Evolutionary conservation across 2,888 invertebrate genomes (phyloP).

Genomic region (Arrhopalites spinosus): DNA sequence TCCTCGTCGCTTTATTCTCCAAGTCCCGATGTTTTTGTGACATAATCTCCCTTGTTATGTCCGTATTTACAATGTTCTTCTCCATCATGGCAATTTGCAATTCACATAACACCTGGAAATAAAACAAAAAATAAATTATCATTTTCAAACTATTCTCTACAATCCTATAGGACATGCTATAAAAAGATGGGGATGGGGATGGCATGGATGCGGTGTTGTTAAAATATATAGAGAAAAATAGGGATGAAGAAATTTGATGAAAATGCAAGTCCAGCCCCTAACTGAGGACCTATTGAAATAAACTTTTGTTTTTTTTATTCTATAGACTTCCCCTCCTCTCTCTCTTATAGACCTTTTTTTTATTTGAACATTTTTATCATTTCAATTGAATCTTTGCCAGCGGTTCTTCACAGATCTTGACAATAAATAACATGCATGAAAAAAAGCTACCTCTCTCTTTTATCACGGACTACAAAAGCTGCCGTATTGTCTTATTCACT

Average conservation of each 20-base stretch:
- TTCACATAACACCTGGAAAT: conserved; percentile 69
- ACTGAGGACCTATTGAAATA: conserved; percentile 2
- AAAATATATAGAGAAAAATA: too few species aligned
- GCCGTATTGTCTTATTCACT: too few species aligned
- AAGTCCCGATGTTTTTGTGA: conserved; percentile 58
- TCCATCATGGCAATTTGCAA: conserved; percentile 67
- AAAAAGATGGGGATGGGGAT: background rate
- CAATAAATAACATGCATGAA: background rate
- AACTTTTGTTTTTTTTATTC: conserved; percentile 17
- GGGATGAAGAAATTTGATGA: too few species aligned
- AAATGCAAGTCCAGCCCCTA: background rate
- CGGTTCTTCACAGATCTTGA: background rate
- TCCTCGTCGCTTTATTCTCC: conserved; percentile 60
- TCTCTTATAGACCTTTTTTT: conserved; percentile 20
- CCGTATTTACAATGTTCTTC: conserved; percentile 62
- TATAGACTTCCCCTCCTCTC: too few species aligned
- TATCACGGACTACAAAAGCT: too few species aligned
- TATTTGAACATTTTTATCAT: conserved; percentile 15
- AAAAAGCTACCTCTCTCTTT: too few species aligned
- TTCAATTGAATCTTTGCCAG: conserved; percentile 8
- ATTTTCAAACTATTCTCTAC: background rate
- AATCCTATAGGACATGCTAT: background rate
- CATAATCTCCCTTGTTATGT: conserved; percentile 59
- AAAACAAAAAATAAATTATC: conserved; percentile 2
- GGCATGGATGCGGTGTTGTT: background rate